Evolutionary conservation across 2,113 vertebrate species (phyloP).

Genomic region (Ciconia maguari): DNA sequence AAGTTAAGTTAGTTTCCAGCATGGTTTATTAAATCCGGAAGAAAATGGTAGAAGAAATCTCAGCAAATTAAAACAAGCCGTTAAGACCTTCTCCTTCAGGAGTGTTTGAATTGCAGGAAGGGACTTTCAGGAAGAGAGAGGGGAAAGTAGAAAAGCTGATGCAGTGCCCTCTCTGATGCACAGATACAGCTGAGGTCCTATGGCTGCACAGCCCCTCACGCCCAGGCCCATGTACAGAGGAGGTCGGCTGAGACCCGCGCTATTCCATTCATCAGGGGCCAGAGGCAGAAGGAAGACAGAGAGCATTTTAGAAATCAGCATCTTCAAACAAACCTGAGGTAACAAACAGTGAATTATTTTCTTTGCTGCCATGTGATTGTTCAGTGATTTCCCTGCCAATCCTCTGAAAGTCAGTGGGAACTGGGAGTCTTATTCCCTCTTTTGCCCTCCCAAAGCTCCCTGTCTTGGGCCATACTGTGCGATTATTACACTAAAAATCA

Average conservation of each 20-base stretch:
- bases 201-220: not conserved
- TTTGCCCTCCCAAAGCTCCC: not conserved
- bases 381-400: not conserved
- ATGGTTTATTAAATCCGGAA: not conserved
- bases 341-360: not conserved
- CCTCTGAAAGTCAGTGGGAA: not conserved
- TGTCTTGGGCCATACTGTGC: too few species aligned
- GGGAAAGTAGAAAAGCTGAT: not conserved
- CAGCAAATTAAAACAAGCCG: not conserved
- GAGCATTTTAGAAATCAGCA: not conserved
- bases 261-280: not conserved
- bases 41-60: not conserved
- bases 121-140: not conserved
- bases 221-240: rapidly evolving
- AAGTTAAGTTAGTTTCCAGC: not conserved
- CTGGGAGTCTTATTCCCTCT: not conserved
- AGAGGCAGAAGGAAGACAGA: not conserved
- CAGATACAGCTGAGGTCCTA: rapidly evolving
- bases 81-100: not conserved
- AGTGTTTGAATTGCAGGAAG: not conserved
- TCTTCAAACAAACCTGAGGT: not conserved
- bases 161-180: too few species aligned
- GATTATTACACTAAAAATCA: not conserved
- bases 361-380: not conserved
- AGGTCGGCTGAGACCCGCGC: not conserved